A percentile compares a stretch with the other conserved stretches of the same genome.
These are phyloP conservation scores for Mesoligia furuncula DNA, from an alignment of 2,888 invertebrate species.

Conservation along the genomic window DNA sequence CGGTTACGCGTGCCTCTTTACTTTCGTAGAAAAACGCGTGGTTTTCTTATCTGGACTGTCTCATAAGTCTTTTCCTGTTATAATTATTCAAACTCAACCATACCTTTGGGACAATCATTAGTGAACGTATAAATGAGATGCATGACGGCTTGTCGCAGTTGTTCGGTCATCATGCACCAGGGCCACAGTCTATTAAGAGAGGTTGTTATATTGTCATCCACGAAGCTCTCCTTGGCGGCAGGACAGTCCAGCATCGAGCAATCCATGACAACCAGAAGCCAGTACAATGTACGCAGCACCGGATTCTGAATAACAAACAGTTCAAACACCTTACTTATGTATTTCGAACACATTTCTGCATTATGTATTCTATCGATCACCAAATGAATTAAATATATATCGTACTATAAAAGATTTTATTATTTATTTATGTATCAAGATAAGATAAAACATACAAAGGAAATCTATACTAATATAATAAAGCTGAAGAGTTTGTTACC, in stretches of 20 bases:
- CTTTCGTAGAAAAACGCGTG: not conserved
- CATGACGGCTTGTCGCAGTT: conserved; percentile 88
- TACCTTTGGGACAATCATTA: conserved; percentile 91
- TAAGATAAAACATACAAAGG: not conserved
- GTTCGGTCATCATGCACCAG: conserved; percentile 91
- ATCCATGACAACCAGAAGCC: conserved; percentile 90
- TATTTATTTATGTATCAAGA: not conserved
- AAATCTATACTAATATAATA: not conserved
- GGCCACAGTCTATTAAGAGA: conserved; percentile 92
- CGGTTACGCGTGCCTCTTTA: not conserved
- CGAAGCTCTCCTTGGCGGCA: conserved; percentile 89
- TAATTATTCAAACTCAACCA: not conserved
- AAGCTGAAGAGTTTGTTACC: no score
- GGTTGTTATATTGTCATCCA: conserved; percentile 89
- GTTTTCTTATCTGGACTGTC: not conserved
- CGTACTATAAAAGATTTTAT: not conserved
- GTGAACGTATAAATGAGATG: conserved; percentile 92
- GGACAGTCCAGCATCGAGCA: conserved; percentile 90
- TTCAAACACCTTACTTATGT: conserved; percentile 11
- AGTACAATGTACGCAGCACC: conserved; percentile 89
- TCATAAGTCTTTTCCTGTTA: not conserved
- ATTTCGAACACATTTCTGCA: conserved; percentile 27
- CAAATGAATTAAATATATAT: conserved; percentile 37
- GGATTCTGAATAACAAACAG: conserved; percentile 81
- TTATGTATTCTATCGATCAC: conserved; percentile 25